phyloP scores from a whole-genome alignment of 1,140 invertebrate genomes.

The Wiebesia pumilae region DNA sequence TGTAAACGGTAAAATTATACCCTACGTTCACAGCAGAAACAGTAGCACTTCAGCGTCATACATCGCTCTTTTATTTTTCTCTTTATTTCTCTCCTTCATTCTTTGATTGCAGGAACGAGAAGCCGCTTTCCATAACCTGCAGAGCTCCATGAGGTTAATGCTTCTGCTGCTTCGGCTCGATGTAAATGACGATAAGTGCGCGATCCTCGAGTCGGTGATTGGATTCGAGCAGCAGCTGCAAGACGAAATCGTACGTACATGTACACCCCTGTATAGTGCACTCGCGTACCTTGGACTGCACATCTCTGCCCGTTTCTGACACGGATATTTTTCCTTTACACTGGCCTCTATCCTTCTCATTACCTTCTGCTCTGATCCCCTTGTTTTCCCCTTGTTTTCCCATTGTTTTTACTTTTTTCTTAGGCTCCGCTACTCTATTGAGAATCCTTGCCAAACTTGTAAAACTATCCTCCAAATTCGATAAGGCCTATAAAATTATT shows the following conservation, averaged over 20 bases:
- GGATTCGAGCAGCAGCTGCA: conserved; percentile 61
- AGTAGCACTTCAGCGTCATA: not conserved
- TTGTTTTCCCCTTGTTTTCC: too few species aligned
- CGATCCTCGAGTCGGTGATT: conserved; percentile 63
- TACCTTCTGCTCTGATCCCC: too few species aligned
- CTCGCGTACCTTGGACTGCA: too few species aligned
- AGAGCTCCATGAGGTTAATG: conserved; percentile 59
- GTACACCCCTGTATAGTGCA: not conserved
- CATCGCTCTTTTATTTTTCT: not conserved
- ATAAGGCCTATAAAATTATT: too few species aligned
- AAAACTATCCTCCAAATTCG: too few species aligned
- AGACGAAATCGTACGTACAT: conserved; percentile 63
- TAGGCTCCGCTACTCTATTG: too few species aligned
- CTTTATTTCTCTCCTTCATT: not conserved
- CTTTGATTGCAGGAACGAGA: conserved; percentile 60
- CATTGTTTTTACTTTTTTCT: too few species aligned
- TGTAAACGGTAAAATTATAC: not conserved
- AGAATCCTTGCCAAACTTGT: too few species aligned
- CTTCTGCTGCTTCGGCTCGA: conserved; percentile 60
- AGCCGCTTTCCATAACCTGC: conserved; percentile 58
- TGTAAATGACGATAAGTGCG: conserved; percentile 62
- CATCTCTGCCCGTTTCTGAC: not conserved
- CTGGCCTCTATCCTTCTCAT: too few species aligned
- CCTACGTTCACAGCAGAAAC: not conserved
- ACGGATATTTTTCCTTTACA: too few species aligned